Conservation (phyloP, 30 jellyfish, hydroid and myxozoan genomes). For the Catostylus mosaicus region DNA sequence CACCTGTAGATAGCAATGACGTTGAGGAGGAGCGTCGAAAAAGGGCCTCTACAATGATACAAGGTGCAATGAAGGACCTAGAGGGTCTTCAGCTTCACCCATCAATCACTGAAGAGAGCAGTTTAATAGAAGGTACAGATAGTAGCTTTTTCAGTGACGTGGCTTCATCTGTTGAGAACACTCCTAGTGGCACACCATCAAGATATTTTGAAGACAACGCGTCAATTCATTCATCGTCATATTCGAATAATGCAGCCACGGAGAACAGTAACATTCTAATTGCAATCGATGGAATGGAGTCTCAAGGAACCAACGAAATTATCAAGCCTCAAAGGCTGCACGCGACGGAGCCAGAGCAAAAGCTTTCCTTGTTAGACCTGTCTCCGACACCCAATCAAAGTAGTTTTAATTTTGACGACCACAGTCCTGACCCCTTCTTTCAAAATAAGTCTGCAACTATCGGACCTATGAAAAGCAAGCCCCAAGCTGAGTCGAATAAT, state of each 20-base stretch:
- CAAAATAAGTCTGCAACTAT: conserved; percentile 43
- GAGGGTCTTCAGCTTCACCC: conserved; percentile 47
- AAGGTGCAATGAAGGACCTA: conserved; percentile 83
- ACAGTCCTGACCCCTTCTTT: conserved; percentile 22
- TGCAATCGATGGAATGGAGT: conserved; percentile 48
- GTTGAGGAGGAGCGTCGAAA: conserved; percentile 74
- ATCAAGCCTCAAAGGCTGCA: conserved; percentile 22
- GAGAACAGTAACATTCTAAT: conserved; percentile 22
- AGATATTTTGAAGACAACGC: background rate
- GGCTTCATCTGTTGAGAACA: conserved; percentile 1
- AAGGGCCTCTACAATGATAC: conserved; percentile 83
- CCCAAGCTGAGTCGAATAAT: background rate
- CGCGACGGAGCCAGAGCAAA: background rate
- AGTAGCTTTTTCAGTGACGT: conserved; percentile 10
- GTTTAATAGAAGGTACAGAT: background rate
- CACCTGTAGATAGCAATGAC: conserved; percentile 82
- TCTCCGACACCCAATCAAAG: conserved; percentile 17
- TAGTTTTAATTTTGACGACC: background rate
- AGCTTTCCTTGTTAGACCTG: conserved; percentile 26
- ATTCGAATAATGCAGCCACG: background rate
- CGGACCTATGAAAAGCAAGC: conserved; percentile 10
- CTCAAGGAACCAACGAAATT: background rate
- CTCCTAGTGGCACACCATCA: conserved; percentile 12
- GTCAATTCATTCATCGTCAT: background rate
- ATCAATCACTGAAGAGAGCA: conserved; percentile 16